Evolutionary conservation across 2,797 vertebrate genomes (phyloP), one percentile per base, ranked within the genome.

Genomic region (Pogoniulus pusillus): DNA sequence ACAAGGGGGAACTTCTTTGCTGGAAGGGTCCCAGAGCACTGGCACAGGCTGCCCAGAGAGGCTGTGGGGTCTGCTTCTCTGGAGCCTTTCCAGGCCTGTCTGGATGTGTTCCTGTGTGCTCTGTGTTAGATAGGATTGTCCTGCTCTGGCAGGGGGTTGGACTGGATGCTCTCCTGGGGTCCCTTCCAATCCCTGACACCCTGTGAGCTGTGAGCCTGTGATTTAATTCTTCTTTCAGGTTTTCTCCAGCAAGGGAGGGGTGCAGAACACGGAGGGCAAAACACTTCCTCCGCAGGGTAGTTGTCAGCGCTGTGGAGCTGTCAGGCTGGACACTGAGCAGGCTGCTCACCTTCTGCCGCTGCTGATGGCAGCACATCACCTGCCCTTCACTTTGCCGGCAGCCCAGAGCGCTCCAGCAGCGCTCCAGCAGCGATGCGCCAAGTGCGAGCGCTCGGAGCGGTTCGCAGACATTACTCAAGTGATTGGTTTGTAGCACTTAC

Each of bases 221-320:
- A n/a, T n/a, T n/a, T n/a, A n/a, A n/a, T n/a, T n/a, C n/a, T n/a
- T n/a, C n/a, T n/a, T n/a, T n/a, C 15, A 0, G 8, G 37, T 22
- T 24, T 62, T 17, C 51, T 82, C 9, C 47, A 63, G 47, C 32
- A 60, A 65, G 37, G 13, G 20, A 23, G 3, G 7, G 8, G 15
- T 58, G 43, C 1, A 0, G 45, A 23, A 2, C 3, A 18, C 30
- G 30, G 34, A n/a, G 32, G 41, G 63, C 47, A 85, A 59, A 77
- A 29, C 20, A 51, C 5, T 29, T 77, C 34, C 55, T 16, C 13
- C 41, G 23, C 0, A 0, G 10, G 4, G 1, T 29, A 62, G 59
- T 6, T 59, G 59, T 20, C 59, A 63, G 43, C 8, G 49, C 53
- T 10, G 9, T 3, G 4, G 59, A 78, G 47, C n/a, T 3, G 2